Base-by-base conservation (phyloP, 2,888 invertebrate species). In the Parapristionchus giblindavisi region DNA sequence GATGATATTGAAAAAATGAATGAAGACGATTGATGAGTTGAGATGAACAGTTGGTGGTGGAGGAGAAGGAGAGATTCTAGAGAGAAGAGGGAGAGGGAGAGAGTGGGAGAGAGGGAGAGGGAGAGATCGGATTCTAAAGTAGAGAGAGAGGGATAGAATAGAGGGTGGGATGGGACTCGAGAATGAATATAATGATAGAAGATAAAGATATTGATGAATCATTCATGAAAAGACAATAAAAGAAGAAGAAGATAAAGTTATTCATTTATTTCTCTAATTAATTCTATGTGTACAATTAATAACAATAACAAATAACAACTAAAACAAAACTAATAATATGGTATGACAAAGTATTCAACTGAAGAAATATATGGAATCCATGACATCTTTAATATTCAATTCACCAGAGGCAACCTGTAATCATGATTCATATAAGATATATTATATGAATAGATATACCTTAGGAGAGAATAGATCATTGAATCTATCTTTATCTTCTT, bases 331-430 rank as follows among this genome's bases (percentile, higher is more conserved):
- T 40, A 40, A 3, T 40, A 71, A 36, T 32, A 40, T 29, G 29
- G 40, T 21, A 56, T 56, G 56, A 56, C 56, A 40, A 27, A 36
- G 51, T 5, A 54, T 32, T 88, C 83, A 90, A 80, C 90, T 90
- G 87, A 90, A 90, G 87, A 90, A 90, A 80, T 90, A 90, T 3
- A 87, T 85, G 0, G 90, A 90, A 3, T 89, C 79, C 52, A 88
- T 79, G 14, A 90, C 89, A 76, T 87, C 82, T 6, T 88, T 81
- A 36, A 90, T 85, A 78, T 90, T 88, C 81, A 90, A 88, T 17
- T 85, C 79, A 27, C 90, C 90, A 85, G 85, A 79, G 78, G 84
- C 14, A 32, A 79, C 74, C 76, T 76, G 36, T 11, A 75, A 66
- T 54, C 4, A n/a, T 36, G n/a, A 11, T 48, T 43, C 65, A 11